These are phyloP conservation scores for Labrus mixtus DNA, from an alignment of 2,113 vertebrate genomes.

Conservation along the genomic window DNA sequence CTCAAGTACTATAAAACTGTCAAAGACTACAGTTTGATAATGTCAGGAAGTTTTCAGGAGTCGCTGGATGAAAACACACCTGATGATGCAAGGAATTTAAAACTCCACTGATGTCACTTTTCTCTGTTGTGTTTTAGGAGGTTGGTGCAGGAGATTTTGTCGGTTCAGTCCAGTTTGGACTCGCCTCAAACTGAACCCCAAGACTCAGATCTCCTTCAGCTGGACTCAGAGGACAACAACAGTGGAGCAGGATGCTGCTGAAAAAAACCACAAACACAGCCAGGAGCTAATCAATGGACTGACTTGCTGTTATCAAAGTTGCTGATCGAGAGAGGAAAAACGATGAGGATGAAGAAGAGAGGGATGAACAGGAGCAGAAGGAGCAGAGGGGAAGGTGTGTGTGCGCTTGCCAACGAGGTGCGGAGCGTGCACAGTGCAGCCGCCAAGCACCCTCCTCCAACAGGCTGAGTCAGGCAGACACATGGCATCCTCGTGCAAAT, in stretches of 20 bases:
- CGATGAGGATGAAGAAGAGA: not conserved
- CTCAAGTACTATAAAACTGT: no score
- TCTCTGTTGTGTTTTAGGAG: conserved; percentile 49
- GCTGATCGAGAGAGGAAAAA: not conserved
- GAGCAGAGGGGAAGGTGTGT: not conserved
- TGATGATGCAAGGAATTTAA: no score
- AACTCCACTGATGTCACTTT: no score
- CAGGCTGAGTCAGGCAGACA: conserved; percentile 34
- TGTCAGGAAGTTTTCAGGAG: no score
- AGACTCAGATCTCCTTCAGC: accelerated
- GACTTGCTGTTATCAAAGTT: no score
- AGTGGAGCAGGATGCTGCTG: conserved; percentile 46
- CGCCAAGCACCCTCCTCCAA: conserved; percentile 7
- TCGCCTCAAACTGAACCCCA: not conserved
- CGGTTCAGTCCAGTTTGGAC: conserved; percentile 20
- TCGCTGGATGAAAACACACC: no score
- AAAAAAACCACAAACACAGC: not conserved
- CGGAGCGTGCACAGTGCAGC: conserved; percentile 13
- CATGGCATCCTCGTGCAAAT: conserved; percentile 22
- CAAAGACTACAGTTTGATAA: no score
- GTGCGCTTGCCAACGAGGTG: conserved; percentile 12
- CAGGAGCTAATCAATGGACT: not conserved
- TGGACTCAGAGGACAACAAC: not conserved
- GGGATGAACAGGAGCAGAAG: conserved; percentile 14
- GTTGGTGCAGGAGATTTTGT: conserved; percentile 61